These are phyloP conservation scores for Taenaris catops DNA, from an alignment of 2,888 invertebrate genomes.

Conservation along the genomic window DNA sequence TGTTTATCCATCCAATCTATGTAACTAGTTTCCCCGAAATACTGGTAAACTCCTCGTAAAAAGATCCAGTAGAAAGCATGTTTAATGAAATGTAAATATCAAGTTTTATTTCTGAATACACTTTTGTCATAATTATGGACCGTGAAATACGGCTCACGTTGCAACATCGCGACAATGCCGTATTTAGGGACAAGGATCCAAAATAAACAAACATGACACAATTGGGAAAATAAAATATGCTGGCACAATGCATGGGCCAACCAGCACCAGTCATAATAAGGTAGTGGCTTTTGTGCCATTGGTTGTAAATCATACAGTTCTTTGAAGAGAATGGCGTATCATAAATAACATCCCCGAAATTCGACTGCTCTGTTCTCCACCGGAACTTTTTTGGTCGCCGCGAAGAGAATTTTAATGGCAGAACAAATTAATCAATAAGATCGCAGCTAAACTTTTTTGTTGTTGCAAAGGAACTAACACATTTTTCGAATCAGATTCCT, in stretches of 20 bases:
- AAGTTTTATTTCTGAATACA: neutral
- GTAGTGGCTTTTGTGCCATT: constrained; percentile 66
- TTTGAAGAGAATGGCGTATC: constrained; percentile 72
- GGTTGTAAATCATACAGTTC: constrained; percentile 75
- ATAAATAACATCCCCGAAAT: constrained; percentile 70
- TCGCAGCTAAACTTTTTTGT: constrained; percentile 46
- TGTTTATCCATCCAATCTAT: constrained; percentile 18
- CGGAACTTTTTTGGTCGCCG: constrained; percentile 53
- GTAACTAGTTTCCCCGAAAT: constrained; percentile 13
- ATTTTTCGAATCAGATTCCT: constrained; percentile 27
- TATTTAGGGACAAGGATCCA: constrained; percentile 71
- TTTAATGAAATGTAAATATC: no score
- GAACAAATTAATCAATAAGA: constrained; percentile 70
- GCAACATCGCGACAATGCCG: constrained; percentile 59
- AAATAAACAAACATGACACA: constrained; percentile 77
- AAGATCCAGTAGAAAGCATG: neutral
- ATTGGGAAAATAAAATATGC: constrained; percentile 66
- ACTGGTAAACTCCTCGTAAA: neutral
- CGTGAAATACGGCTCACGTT: constrained; percentile 68
- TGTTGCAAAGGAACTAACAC: constrained; percentile 39
- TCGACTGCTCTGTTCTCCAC: constrained; percentile 54
- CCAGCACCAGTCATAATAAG: constrained; percentile 77
- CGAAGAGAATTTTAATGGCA: constrained; percentile 66
- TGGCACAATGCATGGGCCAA: constrained; percentile 70
- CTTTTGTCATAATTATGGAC: constrained; percentile 46